Evolutionary conservation across 2,113 vertebrate genomes (phyloP).

Genomic region (Burhinus bistriatus): DNA sequence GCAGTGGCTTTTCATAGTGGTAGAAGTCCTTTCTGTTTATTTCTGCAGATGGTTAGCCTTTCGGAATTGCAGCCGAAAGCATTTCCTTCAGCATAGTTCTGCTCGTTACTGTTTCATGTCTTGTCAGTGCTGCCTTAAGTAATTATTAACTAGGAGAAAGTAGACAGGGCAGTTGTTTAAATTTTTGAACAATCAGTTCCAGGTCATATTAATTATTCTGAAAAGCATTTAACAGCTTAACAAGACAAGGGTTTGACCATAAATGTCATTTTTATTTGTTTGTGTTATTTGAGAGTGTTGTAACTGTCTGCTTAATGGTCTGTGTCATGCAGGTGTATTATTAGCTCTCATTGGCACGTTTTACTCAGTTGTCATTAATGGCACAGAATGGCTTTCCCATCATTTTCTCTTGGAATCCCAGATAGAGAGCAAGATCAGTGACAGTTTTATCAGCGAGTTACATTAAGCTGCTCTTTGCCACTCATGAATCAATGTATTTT

Average conservation of each 20-base stretch:
- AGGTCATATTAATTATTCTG: slow-evolving; percentile 44
- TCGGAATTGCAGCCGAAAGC: not conserved
- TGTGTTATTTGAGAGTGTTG: slow-evolving; percentile 14
- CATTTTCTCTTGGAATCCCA: slow-evolving; percentile 30
- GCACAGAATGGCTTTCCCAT: slow-evolving; percentile 21
- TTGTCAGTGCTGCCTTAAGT: not conserved
- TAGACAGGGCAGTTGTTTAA: not conserved
- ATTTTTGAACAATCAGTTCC: slow-evolving; percentile 39
- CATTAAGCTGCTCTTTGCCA: slow-evolving; percentile 44
- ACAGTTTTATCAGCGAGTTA: slow-evolving; percentile 53
- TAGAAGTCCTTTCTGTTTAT: not conserved
- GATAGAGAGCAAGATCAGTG: slow-evolving; percentile 26
- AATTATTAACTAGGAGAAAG: not conserved
- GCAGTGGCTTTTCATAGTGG: not conserved
- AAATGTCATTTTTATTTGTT: slow-evolving; percentile 48
- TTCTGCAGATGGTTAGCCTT: not conserved
- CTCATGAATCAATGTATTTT: slow-evolving; percentile 60
- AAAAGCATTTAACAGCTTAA: slow-evolving; percentile 44
- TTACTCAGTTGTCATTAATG: slow-evolving; percentile 52
- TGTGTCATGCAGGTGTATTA: slow-evolving; percentile 59
- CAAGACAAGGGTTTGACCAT: slow-evolving; percentile 46
- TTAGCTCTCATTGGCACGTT: slow-evolving; percentile 52
- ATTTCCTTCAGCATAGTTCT: not conserved
- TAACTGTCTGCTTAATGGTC: slow-evolving; percentile 57
- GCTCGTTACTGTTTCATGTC: not conserved